Evolutionary conservation across 1,140 invertebrate genomes (phyloP).

Genomic region (Drosophila rufa): DNA sequence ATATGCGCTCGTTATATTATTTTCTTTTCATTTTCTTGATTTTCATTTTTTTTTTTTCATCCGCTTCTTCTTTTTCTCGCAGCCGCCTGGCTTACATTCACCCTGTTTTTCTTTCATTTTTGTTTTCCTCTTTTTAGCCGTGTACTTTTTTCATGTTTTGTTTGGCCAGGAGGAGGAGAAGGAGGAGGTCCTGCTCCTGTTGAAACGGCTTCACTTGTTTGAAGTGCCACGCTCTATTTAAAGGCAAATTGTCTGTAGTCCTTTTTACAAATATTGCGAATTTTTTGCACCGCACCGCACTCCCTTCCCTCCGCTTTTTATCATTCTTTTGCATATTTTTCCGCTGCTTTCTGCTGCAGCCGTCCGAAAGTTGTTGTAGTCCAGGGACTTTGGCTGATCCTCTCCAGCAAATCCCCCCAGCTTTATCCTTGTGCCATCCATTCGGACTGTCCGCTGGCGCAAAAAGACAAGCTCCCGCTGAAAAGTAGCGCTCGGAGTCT

Average conservation of each 20-base stretch:
- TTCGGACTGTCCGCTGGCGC: constrained; percentile 34
- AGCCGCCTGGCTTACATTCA: constrained; percentile 28
- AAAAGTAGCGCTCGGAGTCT: constrained; percentile 59
- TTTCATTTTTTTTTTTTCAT: constrained; percentile 44
- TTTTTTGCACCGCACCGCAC: constrained; percentile 47
- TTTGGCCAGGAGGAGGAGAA: constrained; percentile 23
- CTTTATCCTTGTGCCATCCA: background rate
- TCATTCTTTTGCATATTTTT: constrained; percentile 68
- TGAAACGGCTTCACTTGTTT: constrained; percentile 67
- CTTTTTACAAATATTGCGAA: constrained; percentile 81
- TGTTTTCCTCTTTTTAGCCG: constrained; percentile 43
- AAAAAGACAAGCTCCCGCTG: constrained; percentile 67
- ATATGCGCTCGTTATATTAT: constrained; percentile 84
- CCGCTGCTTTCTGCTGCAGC: constrained; percentile 59
- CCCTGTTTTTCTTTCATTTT: constrained; percentile 56
- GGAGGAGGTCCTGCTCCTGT: constrained; percentile 5
- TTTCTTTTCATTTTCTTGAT: constrained; percentile 84
- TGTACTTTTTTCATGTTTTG: constrained; percentile 62
- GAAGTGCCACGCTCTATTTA: constrained; percentile 84
- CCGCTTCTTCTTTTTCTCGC: constrained; percentile 16
- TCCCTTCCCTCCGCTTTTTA: constrained; percentile 12
- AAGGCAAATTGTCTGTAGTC: constrained; percentile 83
- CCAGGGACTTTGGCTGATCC: constrained; percentile 35
- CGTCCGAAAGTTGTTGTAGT: constrained; percentile 50
- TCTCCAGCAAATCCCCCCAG: constrained; percentile 7